Conservation (phyloP, 1,140 invertebrate species). For the Conus ventricosus region DNA sequence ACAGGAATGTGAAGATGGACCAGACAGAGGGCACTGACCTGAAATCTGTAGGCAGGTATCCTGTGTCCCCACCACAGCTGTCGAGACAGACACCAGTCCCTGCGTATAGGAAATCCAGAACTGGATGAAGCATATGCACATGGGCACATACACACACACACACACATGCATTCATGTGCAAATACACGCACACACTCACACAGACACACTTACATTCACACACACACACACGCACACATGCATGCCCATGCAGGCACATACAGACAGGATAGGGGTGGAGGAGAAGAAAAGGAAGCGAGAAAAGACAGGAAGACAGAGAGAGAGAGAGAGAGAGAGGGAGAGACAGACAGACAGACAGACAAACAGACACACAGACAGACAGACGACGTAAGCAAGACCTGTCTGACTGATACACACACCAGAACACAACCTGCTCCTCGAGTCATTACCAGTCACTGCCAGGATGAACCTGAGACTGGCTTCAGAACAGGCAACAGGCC, state of each 20-base stretch:
- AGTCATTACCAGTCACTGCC: too few relatives aligned
- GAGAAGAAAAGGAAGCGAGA: not conserved
- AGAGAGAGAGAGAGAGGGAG: not conserved
- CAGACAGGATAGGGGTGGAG: not conserved
- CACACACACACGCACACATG: not conserved
- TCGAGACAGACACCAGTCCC: constrained; percentile 98
- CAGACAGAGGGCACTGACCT: not conserved
- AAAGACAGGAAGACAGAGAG: not conserved
- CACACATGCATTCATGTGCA: too few relatives aligned
- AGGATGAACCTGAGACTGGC: too few relatives aligned
- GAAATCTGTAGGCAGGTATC: constrained; percentile 90
- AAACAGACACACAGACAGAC: not conserved
- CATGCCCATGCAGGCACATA: not conserved
- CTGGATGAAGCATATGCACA: not conserved
- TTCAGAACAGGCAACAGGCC: too few relatives aligned
- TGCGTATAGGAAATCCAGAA: constrained; percentile 71
- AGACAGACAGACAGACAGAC: not conserved
- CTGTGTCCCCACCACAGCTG: constrained; percentile 99
- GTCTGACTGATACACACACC: too few relatives aligned
- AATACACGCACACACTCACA: not conserved
- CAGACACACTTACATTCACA: not conserved
- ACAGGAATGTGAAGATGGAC: too few relatives aligned
- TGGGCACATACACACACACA: too few relatives aligned
- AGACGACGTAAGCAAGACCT: not conserved
- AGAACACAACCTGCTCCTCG: too few relatives aligned